Evolutionary conservation across 2,888 invertebrate genomes (phyloP), one percentile per base, ranked within the genome.

Genomic region (Tillus elongatus): DNA sequence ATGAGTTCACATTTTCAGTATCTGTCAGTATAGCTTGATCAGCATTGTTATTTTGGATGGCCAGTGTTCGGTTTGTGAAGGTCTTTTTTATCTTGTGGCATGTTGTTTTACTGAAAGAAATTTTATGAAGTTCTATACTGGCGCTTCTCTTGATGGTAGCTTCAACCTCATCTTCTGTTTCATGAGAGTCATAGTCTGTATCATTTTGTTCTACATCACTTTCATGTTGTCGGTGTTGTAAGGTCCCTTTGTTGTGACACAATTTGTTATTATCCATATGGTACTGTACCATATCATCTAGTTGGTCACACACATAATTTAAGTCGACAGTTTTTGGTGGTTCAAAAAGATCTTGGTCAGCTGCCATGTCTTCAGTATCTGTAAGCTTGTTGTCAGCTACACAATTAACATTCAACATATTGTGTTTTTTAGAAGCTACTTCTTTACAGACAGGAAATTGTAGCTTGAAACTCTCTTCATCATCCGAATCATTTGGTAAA

Each of bases 321-420:
- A 46, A 47, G 13, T 47, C 50, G 10, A 34, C 30, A 15, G 40
- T 32, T 26, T 39, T 6, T 15, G 29, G 35, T 8, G 37, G 53
- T 3, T 38, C 11, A 32, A 13, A 30, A 10, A 50, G 58, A 4
- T 66, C 66, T 38, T 63, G 61, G 6, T 63, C 58, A 26, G 60
- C 63, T 10, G 66, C 67, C 9, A 67, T 41, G 27, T 63, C 63
- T 45, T 69, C 67, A 26, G 62, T 60, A 40, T 64, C 66, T 2
- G 64, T 67, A 8, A 56, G 31, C 40, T 51, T 52, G 32, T 50
- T 53, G 13, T 46, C 50, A 13, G 54, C 50, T 37, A 46, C 47
- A n/a, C 53, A 47, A 3, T 52, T 50, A 27, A 52, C 43, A 13
- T 43, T 44, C 9, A 55, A 38, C 13, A 37, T 33, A 10, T 28